phyloP scores from a whole-genome alignment of 2,113 vertebrate genomes.

The Tylochromis polylepis region DNA sequence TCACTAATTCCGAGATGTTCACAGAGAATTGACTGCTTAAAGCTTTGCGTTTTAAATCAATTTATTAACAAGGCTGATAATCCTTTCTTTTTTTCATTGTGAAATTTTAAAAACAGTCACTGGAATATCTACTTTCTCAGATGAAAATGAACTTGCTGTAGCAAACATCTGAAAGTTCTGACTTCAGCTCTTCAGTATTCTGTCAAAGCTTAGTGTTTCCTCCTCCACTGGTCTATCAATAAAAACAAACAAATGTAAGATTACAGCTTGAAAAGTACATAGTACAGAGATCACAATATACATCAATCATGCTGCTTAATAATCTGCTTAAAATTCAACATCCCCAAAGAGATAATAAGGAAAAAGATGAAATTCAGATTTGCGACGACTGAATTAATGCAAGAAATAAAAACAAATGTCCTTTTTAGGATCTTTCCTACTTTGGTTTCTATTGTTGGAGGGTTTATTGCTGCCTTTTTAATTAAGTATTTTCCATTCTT shows the following conservation, averaged over 20 bases:
- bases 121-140: background rate
- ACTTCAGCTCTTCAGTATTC: background rate
- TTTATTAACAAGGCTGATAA: background rate
- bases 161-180: background rate
- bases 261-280: background rate
- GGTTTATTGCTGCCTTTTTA: background rate
- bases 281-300: fast-evolving
- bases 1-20: background rate
- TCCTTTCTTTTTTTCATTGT: fast-evolving
- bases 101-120: background rate
- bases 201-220: background rate
- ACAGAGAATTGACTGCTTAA: background rate
- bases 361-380: background rate
- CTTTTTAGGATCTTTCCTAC: background rate
- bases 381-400: fast-evolving
- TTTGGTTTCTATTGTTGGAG: background rate
- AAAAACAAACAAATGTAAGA: background rate
- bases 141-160: background rate
- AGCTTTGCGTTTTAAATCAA: background rate
- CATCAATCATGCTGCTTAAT: background rate
- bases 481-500: background rate
- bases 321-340: background rate
- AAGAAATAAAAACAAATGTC: background rate
- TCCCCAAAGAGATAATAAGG: background rate
- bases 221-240: background rate